Evolutionary conservation across 2,888 invertebrate species (phyloP), one percentile per base, ranked within the genome.

Genomic region (Dynastes maya): DNA sequence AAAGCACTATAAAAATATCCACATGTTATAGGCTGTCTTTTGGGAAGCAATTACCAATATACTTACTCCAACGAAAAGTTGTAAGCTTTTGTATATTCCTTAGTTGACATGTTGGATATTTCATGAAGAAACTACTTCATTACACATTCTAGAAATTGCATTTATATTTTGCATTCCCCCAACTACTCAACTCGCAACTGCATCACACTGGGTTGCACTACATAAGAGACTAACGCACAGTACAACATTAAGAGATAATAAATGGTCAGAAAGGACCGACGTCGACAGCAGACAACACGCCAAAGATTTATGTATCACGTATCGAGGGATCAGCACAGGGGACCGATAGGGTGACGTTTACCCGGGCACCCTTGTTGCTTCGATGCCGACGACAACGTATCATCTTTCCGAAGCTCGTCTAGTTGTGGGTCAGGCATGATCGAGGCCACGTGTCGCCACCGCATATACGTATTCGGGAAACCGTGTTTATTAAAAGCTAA

Each of bases 211-310:
- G 51, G 74, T 70, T 53, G 53, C 13, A 32, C 70, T 22, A 22
- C 22, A 22, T 22, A 22, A 22, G 22, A 53, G 55, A 13, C 55
- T 16, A 53, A 55, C 32, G 53, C 51, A 65, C 65, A 76, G 65
- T 76, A 64, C 65, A 76, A 71, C 64, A 64, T 78, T 80, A 80
- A 80, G 78, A 78, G 63, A 74, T 78, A 78, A 76, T 78, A 76
- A 74, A 76, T 72, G 72, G 68, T 63, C 67, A 16, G 76, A 80
- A 58, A 65, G 61, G 65, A 65, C 49, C 45, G 64, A 76, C 49
- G 74, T 65, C 70, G 76, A 76, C 78, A 58, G 70, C 72, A 67
- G 74, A 53, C 53, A 76, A 32, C 49, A 37, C 8, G 37, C 45
- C 45, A 51, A 51, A 65, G 64, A 76, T 65, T 65, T 63, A 65